A percentile compares a stretch with the other conserved stretches of the same genome.
phyloP scores from a whole-genome alignment of 2,113 vertebrate genomes.

The Rhea pennata region DNA sequence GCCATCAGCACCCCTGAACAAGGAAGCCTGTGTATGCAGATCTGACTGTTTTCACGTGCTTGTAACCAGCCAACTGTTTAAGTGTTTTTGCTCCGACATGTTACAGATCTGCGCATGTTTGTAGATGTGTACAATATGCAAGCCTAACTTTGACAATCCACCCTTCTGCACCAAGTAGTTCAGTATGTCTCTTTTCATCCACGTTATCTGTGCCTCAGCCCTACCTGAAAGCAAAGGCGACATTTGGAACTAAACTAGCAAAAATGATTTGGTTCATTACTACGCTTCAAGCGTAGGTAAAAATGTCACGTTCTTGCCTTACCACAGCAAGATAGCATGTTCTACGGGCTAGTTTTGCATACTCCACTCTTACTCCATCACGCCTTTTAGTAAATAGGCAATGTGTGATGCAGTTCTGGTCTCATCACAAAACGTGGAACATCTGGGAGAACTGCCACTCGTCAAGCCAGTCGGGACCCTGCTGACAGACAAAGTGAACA shows the following conservation, averaged over 20 bases:
- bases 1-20: fast-evolving
- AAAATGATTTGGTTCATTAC: not conserved
- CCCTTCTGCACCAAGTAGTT: not conserved
- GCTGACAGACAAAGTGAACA: constrained; percentile 77
- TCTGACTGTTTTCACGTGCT: fast-evolving
- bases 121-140: not conserved
- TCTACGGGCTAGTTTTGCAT: not conserved
- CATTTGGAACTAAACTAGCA: not conserved
- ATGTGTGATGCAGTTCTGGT: constrained; percentile 66
- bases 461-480: constrained; percentile 75
- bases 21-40: not conserved
- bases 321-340: not conserved
- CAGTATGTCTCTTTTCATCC: not conserved
- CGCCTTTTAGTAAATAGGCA: constrained; percentile 46
- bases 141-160: not conserved
- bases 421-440: constrained; percentile 82
- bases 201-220: not conserved
- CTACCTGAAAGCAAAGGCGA: not conserved
- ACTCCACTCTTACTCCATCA: not conserved
- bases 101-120: not conserved
- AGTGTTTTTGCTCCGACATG: not conserved
- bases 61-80: not conserved
- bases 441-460: constrained; percentile 82
- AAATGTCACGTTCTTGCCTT: not conserved
- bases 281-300: not conserved